Evolutionary conservation across 2,797 vertebrate species (phyloP), one percentile per base, ranked within the genome.

Genomic region (Premnoplex brunnescens): DNA sequence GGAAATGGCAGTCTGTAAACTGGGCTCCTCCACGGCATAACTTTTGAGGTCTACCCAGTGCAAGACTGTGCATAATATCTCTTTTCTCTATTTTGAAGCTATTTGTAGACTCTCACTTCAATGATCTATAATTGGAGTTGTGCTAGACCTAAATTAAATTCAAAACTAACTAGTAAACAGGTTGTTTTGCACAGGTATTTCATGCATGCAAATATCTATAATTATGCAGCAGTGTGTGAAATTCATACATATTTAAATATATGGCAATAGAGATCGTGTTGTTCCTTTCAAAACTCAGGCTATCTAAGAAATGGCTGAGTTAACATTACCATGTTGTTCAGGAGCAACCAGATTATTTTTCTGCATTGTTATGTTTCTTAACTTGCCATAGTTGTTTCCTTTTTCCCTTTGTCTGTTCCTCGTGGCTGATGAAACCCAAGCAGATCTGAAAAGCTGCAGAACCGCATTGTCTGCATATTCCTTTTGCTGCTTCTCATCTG

Each of bases 401-500:
- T 88, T 88, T 55, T 66, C 60, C 32, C 54, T 96, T 95, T 96
- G 79, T 94, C 77, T 85, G 12, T 63, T 49, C 30, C 82, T 93
- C 5, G 12, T 84, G 67, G 76, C 88, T 95, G 89, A 94, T 66
- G 87, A 95, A 92, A 80, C 77, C 54, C 85, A 62, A 8, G 43
- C 69, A 82, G 77, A 76, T 91, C 89, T 73, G 87, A 94, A 96
- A 95, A 96, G 89, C 73, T 88, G 64, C 66, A 95, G 89, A 89
- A 96, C 88, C 26, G 30, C 85, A 80, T 81, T 71, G 88, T 82
- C 93, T 96, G 96, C 93, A 79, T 67, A 95, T 95, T 97, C 85
- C 80, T 97, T 97, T 95, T 10, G 36, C 66, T 93, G 73, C 80
- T 95, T 96, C 88, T 96, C 94, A 59, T 69, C 93, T 94, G 88